Base-by-base conservation (phyloP, 2,888 invertebrate species). In the Phortica magna region DNA sequence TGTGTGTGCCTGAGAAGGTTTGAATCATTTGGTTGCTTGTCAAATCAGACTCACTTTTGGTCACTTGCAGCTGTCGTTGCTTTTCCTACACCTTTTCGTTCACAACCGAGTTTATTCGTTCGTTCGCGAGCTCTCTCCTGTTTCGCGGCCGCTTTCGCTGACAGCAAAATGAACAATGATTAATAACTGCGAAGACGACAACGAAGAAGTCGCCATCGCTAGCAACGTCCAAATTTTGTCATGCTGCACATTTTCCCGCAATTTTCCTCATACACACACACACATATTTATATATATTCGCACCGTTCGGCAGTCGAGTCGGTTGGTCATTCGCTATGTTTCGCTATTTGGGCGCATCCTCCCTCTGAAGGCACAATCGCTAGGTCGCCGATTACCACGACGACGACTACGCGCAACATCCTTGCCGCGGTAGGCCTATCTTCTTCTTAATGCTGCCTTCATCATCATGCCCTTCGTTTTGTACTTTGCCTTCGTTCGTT, bases 121-220 rank as follows among this genome's bases (percentile, higher is more conserved):
- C 5, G 31, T 78, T 76, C 77, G 78, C 82, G 79, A 75, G 76
- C 75, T 80, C 79, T 77, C 76, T 70, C 75, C 68, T 41, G 65
- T 84, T 89, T 88, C 87, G 88, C 89, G 90, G 91, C 90, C 90
- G 86, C 89, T 89, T 90, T 86, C 89, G 85, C 86, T 89, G 91
- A 90, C 91, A 90, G 90, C 86, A 85, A 90, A 91, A 89, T 87
- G 91, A 88, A 89, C 90, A 91, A 91, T 91, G 91, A 91, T 91
- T 91, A 91, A 91, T 91, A 90, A 88, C 88, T 83, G 84, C 82
- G 85, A 89, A 89, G 85, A 87, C 82, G 84, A 83, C 83, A 79
- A 85, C 83, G 85, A 85, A 84, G 88, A 85, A 83, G 84, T 80
- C 82, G 84, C 80, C 82, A 77, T 68, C 42, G 22, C 61, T 19